phyloP scores from a whole-genome alignment of 2,797 vertebrate species.

The Fundulus diaphanus region DNA sequence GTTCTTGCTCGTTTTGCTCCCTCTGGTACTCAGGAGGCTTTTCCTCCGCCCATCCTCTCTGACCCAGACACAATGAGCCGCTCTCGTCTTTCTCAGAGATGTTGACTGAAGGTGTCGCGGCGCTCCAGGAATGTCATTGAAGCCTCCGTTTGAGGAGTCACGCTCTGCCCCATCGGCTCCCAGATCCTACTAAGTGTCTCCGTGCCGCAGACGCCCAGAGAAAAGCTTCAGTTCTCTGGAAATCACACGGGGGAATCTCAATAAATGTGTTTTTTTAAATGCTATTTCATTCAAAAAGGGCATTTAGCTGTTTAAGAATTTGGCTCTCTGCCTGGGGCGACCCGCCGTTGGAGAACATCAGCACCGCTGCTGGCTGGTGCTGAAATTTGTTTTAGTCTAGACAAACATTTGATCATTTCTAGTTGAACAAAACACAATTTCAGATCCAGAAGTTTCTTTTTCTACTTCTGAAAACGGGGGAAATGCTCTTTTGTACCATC shows the following conservation, averaged over 20 bases:
- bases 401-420: neutral
- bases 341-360: neutral
- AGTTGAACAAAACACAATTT: neutral
- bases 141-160: constrained; percentile 41
- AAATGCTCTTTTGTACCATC: too few species aligned
- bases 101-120: constrained; percentile 75
- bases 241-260: neutral
- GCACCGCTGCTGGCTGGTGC: too few species aligned
- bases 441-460: too few species aligned
- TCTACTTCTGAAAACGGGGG: neutral
- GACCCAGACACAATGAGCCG: constrained; percentile 17
- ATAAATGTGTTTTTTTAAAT: neutral
- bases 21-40: too few species aligned
- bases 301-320: too few species aligned
- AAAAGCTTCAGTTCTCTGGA: neutral
- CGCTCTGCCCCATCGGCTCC: constrained; percentile 44
- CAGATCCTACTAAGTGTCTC: neutral
- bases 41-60: too few species aligned
- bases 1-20: neutral
- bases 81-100: constrained; percentile 49
- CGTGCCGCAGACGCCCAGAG: neutral
- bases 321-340: neutral
- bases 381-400: neutral
- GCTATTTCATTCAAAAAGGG: too few species aligned
- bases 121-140: constrained; percentile 68